Evolutionary conservation across 2,797 vertebrate genomes (phyloP).

Genomic region (Phoeniculus purpureus): DNA sequence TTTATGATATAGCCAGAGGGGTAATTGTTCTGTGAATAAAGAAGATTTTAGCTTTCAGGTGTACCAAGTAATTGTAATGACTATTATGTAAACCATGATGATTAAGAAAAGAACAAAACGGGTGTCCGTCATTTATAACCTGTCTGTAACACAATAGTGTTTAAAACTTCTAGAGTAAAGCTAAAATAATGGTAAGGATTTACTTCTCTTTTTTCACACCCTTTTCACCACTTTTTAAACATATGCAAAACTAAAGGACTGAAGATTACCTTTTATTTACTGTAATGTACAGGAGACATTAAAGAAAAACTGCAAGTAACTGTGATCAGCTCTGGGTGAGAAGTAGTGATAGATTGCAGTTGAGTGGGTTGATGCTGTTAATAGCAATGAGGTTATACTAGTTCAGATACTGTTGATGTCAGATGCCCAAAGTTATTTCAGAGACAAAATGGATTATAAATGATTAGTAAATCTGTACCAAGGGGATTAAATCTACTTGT

Average conservation of each 20-base stretch:
- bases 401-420: conserved; percentile 30
- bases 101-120: conserved; percentile 16
- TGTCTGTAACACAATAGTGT: conserved; percentile 19
- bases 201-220: background rate
- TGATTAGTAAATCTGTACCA: conserved; percentile 24
- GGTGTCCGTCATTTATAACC: conserved; percentile 1
- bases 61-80: conserved; percentile 32
- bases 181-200: background rate
- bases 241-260: background rate
- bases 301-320: background rate
- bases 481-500: conserved; percentile 43
- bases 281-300: background rate
- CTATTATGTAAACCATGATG: conserved; percentile 60
- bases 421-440: conserved; percentile 51
- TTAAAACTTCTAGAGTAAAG: background rate
- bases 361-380: conserved; percentile 46
- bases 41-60: conserved; percentile 22
- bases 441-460: conserved; percentile 44
- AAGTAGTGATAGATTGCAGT: conserved; percentile 6
- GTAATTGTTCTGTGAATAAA: conserved; percentile 46
- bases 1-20: conserved; percentile 32
- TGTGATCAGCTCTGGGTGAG: conserved; percentile 10
- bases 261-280: conserved; percentile 1
- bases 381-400: conserved; percentile 18
- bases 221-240: background rate